phyloP scores from a whole-genome alignment of 2,113 vertebrate species.

The Drymodes brunneopygia region DNA sequence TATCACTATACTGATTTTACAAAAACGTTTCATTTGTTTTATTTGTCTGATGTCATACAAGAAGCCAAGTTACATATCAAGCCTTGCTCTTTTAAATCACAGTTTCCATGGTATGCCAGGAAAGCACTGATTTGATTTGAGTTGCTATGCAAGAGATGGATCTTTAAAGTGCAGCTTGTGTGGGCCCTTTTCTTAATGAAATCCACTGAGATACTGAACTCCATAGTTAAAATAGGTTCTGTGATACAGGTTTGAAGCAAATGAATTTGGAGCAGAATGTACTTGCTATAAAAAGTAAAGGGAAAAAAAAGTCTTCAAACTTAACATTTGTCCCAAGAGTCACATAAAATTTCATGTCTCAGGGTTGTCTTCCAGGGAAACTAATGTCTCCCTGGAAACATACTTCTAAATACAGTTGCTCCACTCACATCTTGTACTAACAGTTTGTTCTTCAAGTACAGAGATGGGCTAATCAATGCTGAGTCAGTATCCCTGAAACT shows the following conservation, averaged over 20 bases:
- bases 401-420: slow-evolving; percentile 21
- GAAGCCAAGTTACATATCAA: background rate
- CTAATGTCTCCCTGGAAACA: slow-evolving; percentile 53
- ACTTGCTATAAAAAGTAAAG: slow-evolving; percentile 40
- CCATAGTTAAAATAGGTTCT: slow-evolving; percentile 19
- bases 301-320: background rate
- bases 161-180: background rate
- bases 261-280: slow-evolving; percentile 57
- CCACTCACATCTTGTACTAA: background rate
- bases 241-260: background rate
- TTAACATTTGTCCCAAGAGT: slow-evolving; percentile 30
- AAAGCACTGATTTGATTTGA: background rate
- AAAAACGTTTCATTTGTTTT: background rate
- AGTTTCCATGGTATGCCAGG: background rate
- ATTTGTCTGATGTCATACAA: background rate
- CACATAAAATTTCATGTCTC: background rate
- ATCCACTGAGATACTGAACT: slow-evolving; percentile 21
- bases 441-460: slow-evolving; percentile 57
- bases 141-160: background rate
- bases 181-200: slow-evolving; percentile 47
- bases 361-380: slow-evolving; percentile 26
- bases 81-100: background rate
- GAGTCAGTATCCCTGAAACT: background rate
- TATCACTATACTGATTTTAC: background rate
- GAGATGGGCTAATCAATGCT: background rate